Conservation (phyloP, 2,113 vertebrate genomes). For the Porphyrio hochstetteri region DNA sequence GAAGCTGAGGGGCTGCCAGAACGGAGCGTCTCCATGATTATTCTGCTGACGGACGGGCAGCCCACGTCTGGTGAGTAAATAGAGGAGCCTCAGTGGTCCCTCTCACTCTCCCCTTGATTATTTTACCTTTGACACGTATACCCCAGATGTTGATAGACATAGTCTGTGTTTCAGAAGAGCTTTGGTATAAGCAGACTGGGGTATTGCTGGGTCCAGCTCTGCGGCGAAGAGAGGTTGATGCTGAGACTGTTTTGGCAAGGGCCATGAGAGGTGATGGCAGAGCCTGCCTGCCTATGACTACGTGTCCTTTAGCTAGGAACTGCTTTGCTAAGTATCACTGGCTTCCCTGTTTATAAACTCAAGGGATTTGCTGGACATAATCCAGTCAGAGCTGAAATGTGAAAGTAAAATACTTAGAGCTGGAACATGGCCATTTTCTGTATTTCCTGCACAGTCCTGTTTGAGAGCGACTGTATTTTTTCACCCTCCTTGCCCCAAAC, state of each 20-base stretch:
- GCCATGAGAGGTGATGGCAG: background rate
- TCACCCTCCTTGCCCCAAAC: background rate
- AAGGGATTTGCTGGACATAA: background rate
- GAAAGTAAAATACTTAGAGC: background rate
- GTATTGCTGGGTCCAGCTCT: background rate
- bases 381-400: background rate
- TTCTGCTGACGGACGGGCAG: slow-evolving; percentile 91
- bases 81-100: background rate
- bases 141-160: background rate
- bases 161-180: background rate
- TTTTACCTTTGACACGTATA: background rate
- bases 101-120: background rate
- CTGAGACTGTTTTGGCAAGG: background rate
- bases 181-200: background rate
- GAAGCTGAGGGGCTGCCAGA: slow-evolving; percentile 57
- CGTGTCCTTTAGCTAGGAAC: background rate
- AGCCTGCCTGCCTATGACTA: background rate
- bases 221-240: fast-evolving
- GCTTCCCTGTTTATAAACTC: background rate
- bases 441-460: background rate
- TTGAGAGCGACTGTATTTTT: background rate
- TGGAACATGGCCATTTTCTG: background rate
- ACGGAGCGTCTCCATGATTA: slow-evolving; percentile 82
- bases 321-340: background rate
- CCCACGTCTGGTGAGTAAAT: slow-evolving; percentile 82